phyloP scores from a whole-genome alignment of 2,888 invertebrate species.

The Meiosimyza platycephala region DNA sequence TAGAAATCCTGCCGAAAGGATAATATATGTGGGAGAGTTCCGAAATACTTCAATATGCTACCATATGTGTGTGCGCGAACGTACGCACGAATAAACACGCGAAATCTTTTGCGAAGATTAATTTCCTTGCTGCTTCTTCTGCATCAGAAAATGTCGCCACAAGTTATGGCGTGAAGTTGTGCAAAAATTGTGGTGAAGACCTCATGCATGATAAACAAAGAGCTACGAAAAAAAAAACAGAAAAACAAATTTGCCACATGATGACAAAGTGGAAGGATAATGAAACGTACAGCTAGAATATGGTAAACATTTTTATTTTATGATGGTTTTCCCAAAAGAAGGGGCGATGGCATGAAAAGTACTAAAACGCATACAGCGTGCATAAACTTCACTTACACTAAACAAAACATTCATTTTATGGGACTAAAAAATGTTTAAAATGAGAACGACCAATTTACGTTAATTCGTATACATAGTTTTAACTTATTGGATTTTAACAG shows the following conservation, averaged over 20 bases:
- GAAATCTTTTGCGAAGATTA: slow-evolving; percentile 16
- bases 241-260: slow-evolving; percentile 37
- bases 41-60: not conserved
- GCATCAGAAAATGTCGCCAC: slow-evolving; percentile 5
- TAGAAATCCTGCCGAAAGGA: slow-evolving; percentile 10
- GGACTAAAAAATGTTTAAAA: too few species aligned
- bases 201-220: not conserved
- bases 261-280: slow-evolving; percentile 50
- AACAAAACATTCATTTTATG: too few species aligned
- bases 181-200: slow-evolving; percentile 6
- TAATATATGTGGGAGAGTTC: slow-evolving; percentile 21
- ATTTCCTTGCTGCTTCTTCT: slow-evolving; percentile 8
- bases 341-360: too few species aligned
- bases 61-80: not conserved
- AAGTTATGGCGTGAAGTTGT: slow-evolving; percentile 6
- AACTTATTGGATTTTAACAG: too few species aligned
- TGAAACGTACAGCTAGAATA: slow-evolving; percentile 40
- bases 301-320: not conserved
- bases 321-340: too few species aligned
- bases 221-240: not conserved
- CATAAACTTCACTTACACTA: too few species aligned
- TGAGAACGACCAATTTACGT: too few species aligned
- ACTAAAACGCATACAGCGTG: too few species aligned
- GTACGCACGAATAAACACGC: slow-evolving; percentile 17
- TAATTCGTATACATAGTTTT: too few species aligned